Evolutionary conservation across 1,140 invertebrate genomes (phyloP).

Genomic region (Pristionchus pacificus): DNA sequence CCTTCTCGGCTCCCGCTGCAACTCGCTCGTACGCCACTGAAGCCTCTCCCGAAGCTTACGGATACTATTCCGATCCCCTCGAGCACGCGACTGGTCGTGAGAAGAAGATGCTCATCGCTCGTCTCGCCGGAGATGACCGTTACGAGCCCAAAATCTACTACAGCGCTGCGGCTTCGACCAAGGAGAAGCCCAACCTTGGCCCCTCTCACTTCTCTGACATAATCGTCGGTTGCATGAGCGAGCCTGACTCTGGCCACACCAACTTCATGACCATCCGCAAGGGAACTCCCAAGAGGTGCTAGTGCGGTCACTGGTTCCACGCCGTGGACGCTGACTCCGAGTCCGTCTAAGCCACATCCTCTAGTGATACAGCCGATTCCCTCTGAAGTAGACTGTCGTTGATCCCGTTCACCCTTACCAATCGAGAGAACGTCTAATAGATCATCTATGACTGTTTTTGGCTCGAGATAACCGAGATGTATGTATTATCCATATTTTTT

Average conservation of each 20-base stretch:
- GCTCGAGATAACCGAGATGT: too few species aligned
- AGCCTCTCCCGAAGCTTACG: constrained; percentile 55
- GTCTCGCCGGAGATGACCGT: constrained; percentile 74
- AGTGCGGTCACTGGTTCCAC: constrained; percentile 85
- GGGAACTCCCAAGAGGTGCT: constrained; percentile 79
- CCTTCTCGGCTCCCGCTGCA: constrained; percentile 18
- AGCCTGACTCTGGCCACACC: constrained; percentile 80
- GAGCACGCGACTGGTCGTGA: constrained; percentile 89
- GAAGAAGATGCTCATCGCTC: constrained; percentile 78
- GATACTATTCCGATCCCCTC: constrained; percentile 69
- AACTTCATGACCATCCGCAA: constrained; percentile 90
- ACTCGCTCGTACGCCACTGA: constrained; percentile 45
- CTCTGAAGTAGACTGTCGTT: too few species aligned
- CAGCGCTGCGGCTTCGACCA: constrained; percentile 70
- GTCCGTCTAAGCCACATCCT: constrained; percentile 63
- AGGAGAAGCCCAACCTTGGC: constrained; percentile 79
- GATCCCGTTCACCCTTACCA: too few species aligned
- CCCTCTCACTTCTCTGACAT: constrained; percentile 81
- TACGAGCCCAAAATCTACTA: constrained; percentile 57
- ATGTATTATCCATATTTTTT: too few species aligned
- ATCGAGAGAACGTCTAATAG: too few species aligned
- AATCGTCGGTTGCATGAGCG: constrained; percentile 84
- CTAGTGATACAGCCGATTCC: too few species aligned
- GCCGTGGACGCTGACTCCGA: constrained; percentile 67
- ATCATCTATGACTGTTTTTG: too few species aligned